A percentile compares a stretch with the other conserved stretches of the same genome.
Conservation (phyloP, 2,888 invertebrate genomes). For the Sphaerophoria taeniata region DNA sequence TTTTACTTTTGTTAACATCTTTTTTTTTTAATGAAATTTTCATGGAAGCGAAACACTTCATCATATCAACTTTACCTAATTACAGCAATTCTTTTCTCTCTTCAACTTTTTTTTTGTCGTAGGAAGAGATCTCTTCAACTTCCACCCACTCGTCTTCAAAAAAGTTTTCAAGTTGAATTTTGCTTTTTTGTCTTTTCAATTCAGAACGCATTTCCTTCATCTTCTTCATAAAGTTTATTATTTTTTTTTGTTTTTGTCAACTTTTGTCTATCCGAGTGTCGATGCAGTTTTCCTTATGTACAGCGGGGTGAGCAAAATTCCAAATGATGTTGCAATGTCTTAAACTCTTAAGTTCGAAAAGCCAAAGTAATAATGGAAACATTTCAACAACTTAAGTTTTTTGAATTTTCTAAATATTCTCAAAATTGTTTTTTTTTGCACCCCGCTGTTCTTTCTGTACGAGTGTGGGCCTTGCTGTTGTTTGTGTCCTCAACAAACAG, state of each 20-base stretch:
- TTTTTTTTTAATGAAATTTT: slow-evolving; percentile 33
- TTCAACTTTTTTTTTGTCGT: not conserved
- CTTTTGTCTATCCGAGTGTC: slow-evolving; percentile 45
- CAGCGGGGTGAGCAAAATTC: slow-evolving; percentile 1
- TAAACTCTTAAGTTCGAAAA: too few species aligned
- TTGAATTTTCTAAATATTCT: too few species aligned
- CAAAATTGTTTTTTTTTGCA: not conserved
- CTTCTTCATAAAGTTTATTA: not conserved
- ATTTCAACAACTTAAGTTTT: too few species aligned
- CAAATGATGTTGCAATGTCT: too few species aligned
- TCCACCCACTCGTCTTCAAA: slow-evolving; percentile 21
- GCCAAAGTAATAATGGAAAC: too few species aligned
- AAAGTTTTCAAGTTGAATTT: slow-evolving; percentile 19
- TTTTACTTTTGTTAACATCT: not conserved
- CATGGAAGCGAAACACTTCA: slow-evolving; percentile 47
- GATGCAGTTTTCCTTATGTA: slow-evolving; percentile 8
- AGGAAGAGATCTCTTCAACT: not conserved
- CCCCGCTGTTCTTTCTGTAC: slow-evolving; percentile 3
- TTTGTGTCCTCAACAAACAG: slow-evolving; percentile 54
- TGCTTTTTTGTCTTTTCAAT: slow-evolving; percentile 38
- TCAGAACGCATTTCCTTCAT: slow-evolving; percentile 63
- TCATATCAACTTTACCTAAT: slow-evolving; percentile 62
- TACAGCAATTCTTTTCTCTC: slow-evolving; percentile 36
- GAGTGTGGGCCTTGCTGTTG: slow-evolving; percentile 46
- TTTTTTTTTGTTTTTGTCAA: not conserved